Conservation (phyloP, 2,888 invertebrate species). For the Venustoraphidia nigricollis region DNA sequence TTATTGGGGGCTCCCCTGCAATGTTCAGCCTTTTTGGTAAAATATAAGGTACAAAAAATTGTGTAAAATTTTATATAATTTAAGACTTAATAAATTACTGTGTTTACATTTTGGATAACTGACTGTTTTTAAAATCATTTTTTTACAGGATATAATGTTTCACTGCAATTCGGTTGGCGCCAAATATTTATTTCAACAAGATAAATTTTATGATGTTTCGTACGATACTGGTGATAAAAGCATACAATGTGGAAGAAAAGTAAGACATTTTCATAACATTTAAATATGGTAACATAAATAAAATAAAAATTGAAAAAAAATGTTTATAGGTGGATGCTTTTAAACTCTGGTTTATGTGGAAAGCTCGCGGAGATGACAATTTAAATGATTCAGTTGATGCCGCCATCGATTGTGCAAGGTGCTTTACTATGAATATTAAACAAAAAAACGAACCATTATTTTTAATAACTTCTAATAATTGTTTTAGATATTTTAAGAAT, state of each 20-base stretch:
- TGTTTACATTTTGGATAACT: neutral
- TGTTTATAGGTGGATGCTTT: conserved; percentile 57
- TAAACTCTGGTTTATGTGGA: conserved; percentile 89
- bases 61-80: neutral
- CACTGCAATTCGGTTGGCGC: conserved; percentile 56
- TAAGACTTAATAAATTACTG: neutral
- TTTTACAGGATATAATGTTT: conserved; percentile 36
- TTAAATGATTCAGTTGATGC: conserved; percentile 44
- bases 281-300: neutral
- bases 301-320: neutral
- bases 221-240: conserved; percentile 80
- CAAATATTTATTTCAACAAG: conserved; percentile 66
- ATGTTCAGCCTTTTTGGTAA: conserved; percentile 54
- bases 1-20: conserved; percentile 68
- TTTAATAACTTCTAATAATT: conserved; percentile 3
- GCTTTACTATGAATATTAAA: neutral
- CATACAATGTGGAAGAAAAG: conserved; percentile 83
- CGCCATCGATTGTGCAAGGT: conserved; percentile 42
- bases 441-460: conserved; percentile 1
- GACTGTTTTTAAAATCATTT: conserved; percentile 5
- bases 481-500: conserved; percentile 33
- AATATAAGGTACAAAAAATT: conserved; percentile 26
- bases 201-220: conserved; percentile 66
- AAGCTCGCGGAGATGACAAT: conserved; percentile 53
- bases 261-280: conserved; percentile 14